These are phyloP conservation scores for Bombus polaris DNA, from an alignment of 1,140 invertebrate genomes.

Conservation along the genomic window DNA sequence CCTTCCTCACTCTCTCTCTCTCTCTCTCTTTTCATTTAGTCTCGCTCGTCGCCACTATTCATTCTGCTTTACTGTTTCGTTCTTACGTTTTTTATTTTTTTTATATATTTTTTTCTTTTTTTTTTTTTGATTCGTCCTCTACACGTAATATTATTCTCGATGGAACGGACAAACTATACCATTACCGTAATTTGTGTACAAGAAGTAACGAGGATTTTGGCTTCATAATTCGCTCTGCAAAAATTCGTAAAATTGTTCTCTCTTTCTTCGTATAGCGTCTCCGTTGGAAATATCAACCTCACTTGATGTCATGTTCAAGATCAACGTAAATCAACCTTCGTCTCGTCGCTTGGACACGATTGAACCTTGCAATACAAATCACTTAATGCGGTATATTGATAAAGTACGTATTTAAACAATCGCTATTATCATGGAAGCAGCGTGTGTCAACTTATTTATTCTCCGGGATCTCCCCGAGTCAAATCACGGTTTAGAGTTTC, in stretches of 20 bases:
- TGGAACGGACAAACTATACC: slow-evolving; percentile 79
- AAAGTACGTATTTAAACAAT: slow-evolving; percentile 23
- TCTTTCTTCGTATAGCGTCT: not conserved
- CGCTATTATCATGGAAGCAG: slow-evolving; percentile 33
- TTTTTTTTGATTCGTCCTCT: slow-evolving; percentile 51
- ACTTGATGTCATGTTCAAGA: not conserved
- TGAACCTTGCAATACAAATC: not conserved
- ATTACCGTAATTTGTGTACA: slow-evolving; percentile 45
- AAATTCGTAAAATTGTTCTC: slow-evolving; percentile 8
- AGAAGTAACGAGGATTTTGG: slow-evolving; percentile 18
- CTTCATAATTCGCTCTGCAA: not conserved
- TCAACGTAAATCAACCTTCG: not conserved
- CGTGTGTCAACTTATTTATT: not conserved
- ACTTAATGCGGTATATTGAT: not conserved
- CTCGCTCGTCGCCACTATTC: not conserved
- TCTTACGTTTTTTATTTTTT: slow-evolving; percentile 28
- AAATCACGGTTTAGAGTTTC: not conserved
- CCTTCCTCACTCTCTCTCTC: slow-evolving; percentile 20
- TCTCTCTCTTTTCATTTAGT: not conserved
- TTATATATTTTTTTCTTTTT: not conserved
- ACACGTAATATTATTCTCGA: slow-evolving; percentile 63
- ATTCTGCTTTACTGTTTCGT: not conserved
- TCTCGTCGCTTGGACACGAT: not conserved
- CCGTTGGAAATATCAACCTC: not conserved
- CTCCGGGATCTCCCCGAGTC: not conserved